phyloP scores from a whole-genome alignment of 2,888 invertebrate genomes.

The Leptinotarsa rubiginosa region DNA sequence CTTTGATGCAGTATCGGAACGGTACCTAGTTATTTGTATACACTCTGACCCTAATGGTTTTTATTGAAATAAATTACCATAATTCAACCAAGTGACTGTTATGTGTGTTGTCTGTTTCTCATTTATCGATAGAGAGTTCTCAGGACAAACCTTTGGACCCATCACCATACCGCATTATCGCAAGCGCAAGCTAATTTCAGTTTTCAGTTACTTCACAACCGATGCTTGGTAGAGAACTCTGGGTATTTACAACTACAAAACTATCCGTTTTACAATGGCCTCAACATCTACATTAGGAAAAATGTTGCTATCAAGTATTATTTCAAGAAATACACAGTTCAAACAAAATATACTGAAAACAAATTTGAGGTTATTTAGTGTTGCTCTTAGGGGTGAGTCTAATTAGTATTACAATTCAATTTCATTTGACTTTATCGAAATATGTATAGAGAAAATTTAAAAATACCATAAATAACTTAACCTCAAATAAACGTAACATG shows the following conservation, averaged over 20 bases:
- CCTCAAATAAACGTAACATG: background rate
- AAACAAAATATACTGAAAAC: slow-evolving; percentile 37
- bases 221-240: background rate
- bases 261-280: background rate
- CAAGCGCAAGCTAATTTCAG: background rate
- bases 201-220: slow-evolving; percentile 11
- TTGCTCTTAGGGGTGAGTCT: slow-evolving; percentile 40
- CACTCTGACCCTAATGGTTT: background rate
- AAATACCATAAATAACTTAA: no score
- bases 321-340: slow-evolving; percentile 30
- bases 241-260: background rate
- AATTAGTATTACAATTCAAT: background rate
- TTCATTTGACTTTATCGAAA: background rate
- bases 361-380: slow-evolving; percentile 49
- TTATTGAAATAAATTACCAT: background rate
- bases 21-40: no score
- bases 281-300: slow-evolving; percentile 23
- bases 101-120: background rate
- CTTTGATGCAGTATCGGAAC: no score
- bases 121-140: background rate
- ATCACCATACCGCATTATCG: background rate
- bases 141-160: background rate
- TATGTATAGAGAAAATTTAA: no score
- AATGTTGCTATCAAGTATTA: slow-evolving; percentile 28
- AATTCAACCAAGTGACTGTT: background rate